Conservation (phyloP, 2,888 invertebrate genomes). For the Eueremaeus valkanovi region DNA sequence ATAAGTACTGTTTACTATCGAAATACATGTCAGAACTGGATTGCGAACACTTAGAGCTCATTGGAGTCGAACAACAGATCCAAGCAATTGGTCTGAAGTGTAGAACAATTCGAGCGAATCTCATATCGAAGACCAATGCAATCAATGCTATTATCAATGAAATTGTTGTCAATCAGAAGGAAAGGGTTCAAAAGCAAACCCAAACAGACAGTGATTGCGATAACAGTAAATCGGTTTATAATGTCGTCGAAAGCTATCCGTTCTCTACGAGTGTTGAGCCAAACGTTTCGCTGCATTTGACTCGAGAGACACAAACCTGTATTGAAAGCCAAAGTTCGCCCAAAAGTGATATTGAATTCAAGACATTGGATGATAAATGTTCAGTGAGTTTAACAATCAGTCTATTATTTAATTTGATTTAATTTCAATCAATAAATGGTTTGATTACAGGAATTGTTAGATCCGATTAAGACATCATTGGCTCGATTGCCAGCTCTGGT, state of each 20-base stretch:
- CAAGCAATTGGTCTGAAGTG: conserved; percentile 4
- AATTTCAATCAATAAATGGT: neutral
- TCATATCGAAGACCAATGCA: neutral
- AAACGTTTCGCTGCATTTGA: too few relatives aligned
- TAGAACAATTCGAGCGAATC: neutral
- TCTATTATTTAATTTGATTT: neutral
- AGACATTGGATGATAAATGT: too few relatives aligned
- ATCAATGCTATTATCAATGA: neutral
- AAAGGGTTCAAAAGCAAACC: conserved; percentile 16
- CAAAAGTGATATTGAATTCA: too few relatives aligned
- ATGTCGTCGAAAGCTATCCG: neutral
- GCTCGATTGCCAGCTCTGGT: conserved; percentile 52
- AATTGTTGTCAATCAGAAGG: neutral
- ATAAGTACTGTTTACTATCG: neutral
- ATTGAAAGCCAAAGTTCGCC: too few relatives aligned
- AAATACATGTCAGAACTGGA: conserved; percentile 18
- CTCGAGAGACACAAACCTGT: too few relatives aligned
- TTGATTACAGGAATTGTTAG: neutral
- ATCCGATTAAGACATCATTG: conserved; percentile 49
- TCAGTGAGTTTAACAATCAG: too few relatives aligned
- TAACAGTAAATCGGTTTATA: neutral
- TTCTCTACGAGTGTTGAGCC: neutral
- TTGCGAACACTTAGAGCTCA: neutral
- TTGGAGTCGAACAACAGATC: conserved; percentile 21
- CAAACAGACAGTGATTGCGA: neutral